Evolutionary conservation across 2,797 vertebrate genomes (phyloP).

Genomic region (Epinephelus awoara): DNA sequence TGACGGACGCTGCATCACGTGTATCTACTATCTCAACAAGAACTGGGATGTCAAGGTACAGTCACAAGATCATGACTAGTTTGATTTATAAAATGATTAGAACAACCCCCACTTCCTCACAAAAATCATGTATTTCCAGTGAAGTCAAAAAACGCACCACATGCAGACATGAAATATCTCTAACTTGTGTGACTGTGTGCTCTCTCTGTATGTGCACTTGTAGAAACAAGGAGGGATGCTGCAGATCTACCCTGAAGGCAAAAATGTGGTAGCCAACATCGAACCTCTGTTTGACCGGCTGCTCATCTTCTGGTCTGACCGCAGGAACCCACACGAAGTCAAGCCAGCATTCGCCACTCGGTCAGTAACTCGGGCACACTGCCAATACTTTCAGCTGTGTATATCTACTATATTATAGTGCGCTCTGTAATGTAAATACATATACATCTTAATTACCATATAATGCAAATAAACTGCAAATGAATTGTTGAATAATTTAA

Average conservation of each 20-base stretch:
- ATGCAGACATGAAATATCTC: neutral
- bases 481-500: neutral
- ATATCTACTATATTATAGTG: neutral
- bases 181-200: constrained; percentile 6
- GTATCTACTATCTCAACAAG: constrained; percentile 97
- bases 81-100: neutral
- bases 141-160: neutral
- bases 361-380: constrained; percentile 74
- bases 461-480: neutral
- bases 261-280: constrained; percentile 91
- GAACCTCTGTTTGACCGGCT: constrained; percentile 91
- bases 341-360: constrained; percentile 92
- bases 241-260: constrained; percentile 93
- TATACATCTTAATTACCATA: no score
- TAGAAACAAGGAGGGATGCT: constrained; percentile 91
- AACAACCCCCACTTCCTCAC: neutral
- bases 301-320: constrained; percentile 95
- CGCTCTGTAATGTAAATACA: neutral
- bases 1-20: constrained; percentile 94
- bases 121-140: neutral
- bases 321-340: constrained; percentile 94
- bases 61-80: neutral
- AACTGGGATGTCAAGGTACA: constrained; percentile 92
- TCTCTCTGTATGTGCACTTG: constrained; percentile 4
- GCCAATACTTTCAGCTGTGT: neutral